Evolutionary conservation across 2,797 vertebrate species (phyloP).

Genomic region (Spatula versicolor): DNA sequence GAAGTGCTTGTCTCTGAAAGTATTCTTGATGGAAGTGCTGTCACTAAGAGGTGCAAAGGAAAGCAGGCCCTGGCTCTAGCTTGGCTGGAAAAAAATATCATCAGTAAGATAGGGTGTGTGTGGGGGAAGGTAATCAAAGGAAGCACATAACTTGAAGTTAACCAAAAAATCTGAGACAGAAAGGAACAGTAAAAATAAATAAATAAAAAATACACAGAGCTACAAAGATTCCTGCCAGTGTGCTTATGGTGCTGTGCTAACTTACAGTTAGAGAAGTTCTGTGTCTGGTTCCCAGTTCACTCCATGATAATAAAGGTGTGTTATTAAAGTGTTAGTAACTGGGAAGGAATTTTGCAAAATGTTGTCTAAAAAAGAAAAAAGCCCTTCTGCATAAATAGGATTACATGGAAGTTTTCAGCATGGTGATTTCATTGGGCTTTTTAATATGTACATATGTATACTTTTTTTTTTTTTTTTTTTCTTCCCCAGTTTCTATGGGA

Average conservation of each 20-base stretch:
- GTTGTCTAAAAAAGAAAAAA: constrained; percentile 21
- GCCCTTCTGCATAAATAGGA: constrained; percentile 58
- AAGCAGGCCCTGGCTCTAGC: not conserved
- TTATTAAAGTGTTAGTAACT: constrained; percentile 71
- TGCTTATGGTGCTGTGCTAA: not conserved
- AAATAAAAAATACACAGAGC: not conserved
- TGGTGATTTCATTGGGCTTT: constrained; percentile 42
- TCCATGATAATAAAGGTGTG: constrained; percentile 53
- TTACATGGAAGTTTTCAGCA: constrained; percentile 66
- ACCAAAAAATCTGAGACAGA: not conserved
- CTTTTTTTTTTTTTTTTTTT: not conserved
- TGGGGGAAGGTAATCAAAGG: not conserved
- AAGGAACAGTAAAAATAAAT: not conserved
- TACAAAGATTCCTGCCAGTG: not conserved
- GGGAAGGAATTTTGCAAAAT: constrained; percentile 54
- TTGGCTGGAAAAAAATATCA: not conserved
- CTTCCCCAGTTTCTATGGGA: constrained; percentile 63
- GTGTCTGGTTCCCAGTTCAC: not conserved
- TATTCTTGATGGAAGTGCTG: not conserved
- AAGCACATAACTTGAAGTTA: constrained; percentile 15
- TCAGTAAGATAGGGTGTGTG: constrained; percentile 2
- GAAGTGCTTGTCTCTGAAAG: not conserved
- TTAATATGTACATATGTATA: not conserved
- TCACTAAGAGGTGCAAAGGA: constrained; percentile 12
- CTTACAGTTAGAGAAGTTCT: constrained; percentile 9